Evolutionary conservation across 2,797 vertebrate species (phyloP).

Genomic region (Halcyon badia): DNA sequence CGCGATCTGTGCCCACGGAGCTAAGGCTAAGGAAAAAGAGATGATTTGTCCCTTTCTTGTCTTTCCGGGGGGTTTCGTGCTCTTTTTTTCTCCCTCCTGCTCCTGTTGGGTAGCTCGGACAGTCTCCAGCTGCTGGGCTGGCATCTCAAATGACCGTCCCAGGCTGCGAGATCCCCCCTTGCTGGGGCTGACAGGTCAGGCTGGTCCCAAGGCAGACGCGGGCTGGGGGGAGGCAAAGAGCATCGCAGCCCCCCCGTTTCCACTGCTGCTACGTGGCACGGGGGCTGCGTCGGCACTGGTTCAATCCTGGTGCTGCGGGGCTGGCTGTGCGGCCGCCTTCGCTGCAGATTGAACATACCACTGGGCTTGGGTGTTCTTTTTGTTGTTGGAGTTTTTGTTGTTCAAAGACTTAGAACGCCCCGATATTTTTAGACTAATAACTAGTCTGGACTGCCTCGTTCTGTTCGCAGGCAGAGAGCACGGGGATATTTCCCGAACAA

Average conservation of each 20-base stretch:
- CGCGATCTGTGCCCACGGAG: fast-evolving
- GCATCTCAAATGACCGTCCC: neutral
- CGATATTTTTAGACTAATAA: neutral
- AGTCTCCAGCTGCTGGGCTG: neutral
- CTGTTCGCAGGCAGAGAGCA: neutral
- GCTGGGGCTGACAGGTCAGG: fast-evolving
- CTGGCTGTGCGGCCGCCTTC: fast-evolving
- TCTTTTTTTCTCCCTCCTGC: neutral
- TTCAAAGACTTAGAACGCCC: neutral
- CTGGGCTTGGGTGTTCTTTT: no score
- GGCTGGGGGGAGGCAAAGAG: neutral
- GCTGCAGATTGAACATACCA: fast-evolving
- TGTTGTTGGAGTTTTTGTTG: neutral
- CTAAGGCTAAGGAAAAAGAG: neutral
- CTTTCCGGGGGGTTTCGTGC: neutral
- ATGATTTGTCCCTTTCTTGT: neutral
- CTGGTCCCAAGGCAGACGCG: neutral
- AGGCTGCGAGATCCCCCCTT: neutral
- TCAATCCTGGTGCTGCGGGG: neutral
- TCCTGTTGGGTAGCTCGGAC: fast-evolving
- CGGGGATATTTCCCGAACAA: neutral
- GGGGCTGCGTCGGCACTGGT: neutral
- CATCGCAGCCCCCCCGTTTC: fast-evolving
- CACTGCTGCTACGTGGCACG: neutral
- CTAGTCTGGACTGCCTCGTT: neutral